Percentiles rank a stretch among this genome's conserved stretches.
These are phyloP conservation scores for Tadarida brasiliensis DNA, from an alignment of 2,797 vertebrate species.

Conservation along the genomic window DNA sequence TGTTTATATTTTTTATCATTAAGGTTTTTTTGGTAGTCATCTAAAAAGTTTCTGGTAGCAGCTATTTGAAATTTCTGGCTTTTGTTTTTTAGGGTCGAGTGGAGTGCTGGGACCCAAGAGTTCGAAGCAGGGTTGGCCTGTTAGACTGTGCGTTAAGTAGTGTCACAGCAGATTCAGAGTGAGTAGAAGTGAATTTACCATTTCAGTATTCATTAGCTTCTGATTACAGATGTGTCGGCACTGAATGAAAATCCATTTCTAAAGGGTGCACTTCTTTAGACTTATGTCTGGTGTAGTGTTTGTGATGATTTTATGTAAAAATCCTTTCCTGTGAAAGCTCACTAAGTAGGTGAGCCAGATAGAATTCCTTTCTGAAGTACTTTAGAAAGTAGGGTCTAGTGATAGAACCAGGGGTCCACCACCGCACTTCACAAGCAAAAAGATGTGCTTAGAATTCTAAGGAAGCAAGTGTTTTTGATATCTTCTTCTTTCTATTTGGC, in stretches of 20 bases:
- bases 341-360: background rate
- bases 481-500: background rate
- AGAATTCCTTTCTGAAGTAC: background rate
- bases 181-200: slow-evolving; percentile 78
- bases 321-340: background rate
- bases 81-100: slow-evolving; percentile 92
- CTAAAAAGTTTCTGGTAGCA: background rate
- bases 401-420: background rate
- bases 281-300: background rate
- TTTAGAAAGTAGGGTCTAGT: background rate
- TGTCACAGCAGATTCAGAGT: slow-evolving; percentile 94
- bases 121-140: slow-evolving; percentile 92
- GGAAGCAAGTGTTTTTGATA: background rate
- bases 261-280: background rate
- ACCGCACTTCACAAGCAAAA: background rate
- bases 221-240: rapidly evolving
- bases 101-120: slow-evolving; percentile 98
- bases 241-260: background rate
- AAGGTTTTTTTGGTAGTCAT: background rate
- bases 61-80: background rate
- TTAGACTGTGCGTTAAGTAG: slow-evolving; percentile 97
- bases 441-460: background rate
- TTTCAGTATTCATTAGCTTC: background rate
- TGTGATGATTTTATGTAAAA: background rate
- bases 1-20: background rate